These are phyloP conservation scores for Ceratina australensis DNA, from an alignment of 1,140 invertebrate genomes.

Conservation along the genomic window DNA sequence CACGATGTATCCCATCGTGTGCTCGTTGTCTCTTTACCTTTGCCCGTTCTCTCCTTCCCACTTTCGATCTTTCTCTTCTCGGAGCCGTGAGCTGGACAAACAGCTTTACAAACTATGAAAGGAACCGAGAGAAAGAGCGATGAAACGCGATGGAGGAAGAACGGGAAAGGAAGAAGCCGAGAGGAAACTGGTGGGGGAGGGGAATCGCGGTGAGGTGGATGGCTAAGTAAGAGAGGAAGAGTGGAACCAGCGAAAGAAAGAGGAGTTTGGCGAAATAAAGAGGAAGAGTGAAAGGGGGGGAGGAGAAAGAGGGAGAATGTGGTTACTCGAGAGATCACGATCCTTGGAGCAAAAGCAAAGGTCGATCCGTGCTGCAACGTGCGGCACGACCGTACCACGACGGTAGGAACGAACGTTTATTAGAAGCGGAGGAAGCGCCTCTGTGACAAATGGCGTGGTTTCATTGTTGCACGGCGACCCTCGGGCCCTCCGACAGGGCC, in stretches of 20 bases:
- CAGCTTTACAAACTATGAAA: conserved; percentile 14
- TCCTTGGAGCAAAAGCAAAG: conserved; percentile 62
- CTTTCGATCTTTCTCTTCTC: conserved; percentile 38
- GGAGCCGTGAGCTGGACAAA: conserved; percentile 31
- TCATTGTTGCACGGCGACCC: conserved; percentile 68
- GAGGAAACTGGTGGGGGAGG: no score
- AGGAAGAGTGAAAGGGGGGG: conserved; percentile 26
- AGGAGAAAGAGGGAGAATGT: conserved; percentile 33
- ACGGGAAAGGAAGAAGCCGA: background rate
- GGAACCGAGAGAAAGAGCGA: background rate
- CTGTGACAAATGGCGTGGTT: conserved; percentile 72
- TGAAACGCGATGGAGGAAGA: background rate
- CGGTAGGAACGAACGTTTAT: conserved; percentile 66
- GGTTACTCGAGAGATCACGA: conserved; percentile 64
- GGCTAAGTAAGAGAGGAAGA: background rate
- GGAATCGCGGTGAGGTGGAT: conserved; percentile 31
- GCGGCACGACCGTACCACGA: conserved; percentile 50
- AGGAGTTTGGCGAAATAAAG: background rate
- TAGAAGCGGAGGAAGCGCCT: conserved; percentile 71
- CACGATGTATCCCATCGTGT: conserved; percentile 51
- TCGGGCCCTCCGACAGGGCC: conserved; percentile 52
- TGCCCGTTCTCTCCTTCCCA: background rate
- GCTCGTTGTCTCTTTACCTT: conserved; percentile 43
- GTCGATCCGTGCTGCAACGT: conserved; percentile 65
- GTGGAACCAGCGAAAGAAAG: conserved; percentile 1